A percentile compares a stretch with the other conserved stretches of the same genome.
phyloP scores from a whole-genome alignment of 2,113 vertebrate species.

The Macrotis lagotis region DNA sequence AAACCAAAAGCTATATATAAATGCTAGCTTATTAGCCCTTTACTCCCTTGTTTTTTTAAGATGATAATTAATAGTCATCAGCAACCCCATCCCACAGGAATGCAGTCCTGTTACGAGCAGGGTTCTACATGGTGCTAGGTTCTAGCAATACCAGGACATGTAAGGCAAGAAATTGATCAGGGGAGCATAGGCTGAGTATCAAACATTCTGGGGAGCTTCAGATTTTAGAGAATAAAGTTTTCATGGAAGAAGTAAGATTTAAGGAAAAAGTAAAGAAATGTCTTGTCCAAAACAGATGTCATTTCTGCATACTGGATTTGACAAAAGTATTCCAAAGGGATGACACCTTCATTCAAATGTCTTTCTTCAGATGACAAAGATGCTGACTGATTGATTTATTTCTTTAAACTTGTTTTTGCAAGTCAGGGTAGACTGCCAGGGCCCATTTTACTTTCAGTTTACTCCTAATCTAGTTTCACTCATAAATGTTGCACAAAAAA shows the following conservation, averaged over 20 bases:
- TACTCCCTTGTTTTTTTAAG: neutral
- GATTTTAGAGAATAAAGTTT: neutral
- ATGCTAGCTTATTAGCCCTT: neutral
- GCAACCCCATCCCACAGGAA: neutral
- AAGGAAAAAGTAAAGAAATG: constrained; percentile 16
- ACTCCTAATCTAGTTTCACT: constrained; percentile 17
- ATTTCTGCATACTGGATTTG: constrained; percentile 21
- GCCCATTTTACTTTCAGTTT: neutral
- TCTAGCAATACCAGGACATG: neutral
- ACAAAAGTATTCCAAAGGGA: constrained; percentile 28
- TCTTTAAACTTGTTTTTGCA: constrained; percentile 66
- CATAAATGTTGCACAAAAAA: neutral
- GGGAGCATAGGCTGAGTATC: neutral
- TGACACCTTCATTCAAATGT: constrained; percentile 59
- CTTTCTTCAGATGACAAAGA: constrained; percentile 43
- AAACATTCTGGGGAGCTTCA: neutral
- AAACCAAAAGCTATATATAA: neutral
- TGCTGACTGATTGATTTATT: constrained; percentile 53
- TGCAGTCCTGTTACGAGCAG: neutral
- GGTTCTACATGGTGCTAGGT: neutral
- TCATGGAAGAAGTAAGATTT: constrained; percentile 10
- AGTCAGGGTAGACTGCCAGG: constrained; percentile 14
- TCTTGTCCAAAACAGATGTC: neutral
- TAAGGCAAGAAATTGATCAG: neutral
- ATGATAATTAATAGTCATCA: neutral